Evolutionary conservation across 2,888 invertebrate genomes (phyloP), one percentile per base, ranked within the genome.

Genomic region (Archaeoteleia sp.): DNA sequence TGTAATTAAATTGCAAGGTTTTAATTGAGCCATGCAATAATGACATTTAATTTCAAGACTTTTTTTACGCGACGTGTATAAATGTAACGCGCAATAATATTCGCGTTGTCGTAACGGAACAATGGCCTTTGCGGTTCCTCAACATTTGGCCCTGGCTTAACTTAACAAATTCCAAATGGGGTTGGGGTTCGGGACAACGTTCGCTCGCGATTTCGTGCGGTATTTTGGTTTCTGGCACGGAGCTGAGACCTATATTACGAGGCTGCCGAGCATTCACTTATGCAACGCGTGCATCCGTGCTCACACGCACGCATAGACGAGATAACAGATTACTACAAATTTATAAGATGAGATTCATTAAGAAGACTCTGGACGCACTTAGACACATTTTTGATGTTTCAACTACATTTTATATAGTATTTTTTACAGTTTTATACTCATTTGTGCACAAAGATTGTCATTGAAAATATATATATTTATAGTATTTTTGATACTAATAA

Each of bases 171-270:
- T 63, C 67, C 23, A 63, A 70, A 65, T 53, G 62, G 42, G 70
- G 61, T 69, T 69, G 65, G 58, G 65, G 69, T 66, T 69, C 61
- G 61, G 65, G 63, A 67, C 70, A 70, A 65, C 57, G 61, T 17
- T 48, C 53, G 63, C 63, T 58, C 20, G 55, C 58, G 39, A 65
- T 71, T 62, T 63, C 61, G 58, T 46, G 74, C 70, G 76, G 74
- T 82, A 82, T 82, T 83, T 83, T 83, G 61, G 82, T 81, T 82
- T 81, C 76, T 83, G 82, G 83, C 82, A 82, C 82, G 71, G 75
- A 76, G 79, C 83, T 82, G 77, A 77, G 81, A 77, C 81, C 81
- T 82, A 78, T 77, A 80, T 82, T 74, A 73, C 58, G 67, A 46
- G 51, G 46, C 49, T 37, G 15, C 43, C 54, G 45, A 63, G 51